Evolutionary conservation across 2,888 invertebrate species (phyloP), one percentile per base, ranked within the genome.

Genomic region (Eupithecia vulgata): DNA sequence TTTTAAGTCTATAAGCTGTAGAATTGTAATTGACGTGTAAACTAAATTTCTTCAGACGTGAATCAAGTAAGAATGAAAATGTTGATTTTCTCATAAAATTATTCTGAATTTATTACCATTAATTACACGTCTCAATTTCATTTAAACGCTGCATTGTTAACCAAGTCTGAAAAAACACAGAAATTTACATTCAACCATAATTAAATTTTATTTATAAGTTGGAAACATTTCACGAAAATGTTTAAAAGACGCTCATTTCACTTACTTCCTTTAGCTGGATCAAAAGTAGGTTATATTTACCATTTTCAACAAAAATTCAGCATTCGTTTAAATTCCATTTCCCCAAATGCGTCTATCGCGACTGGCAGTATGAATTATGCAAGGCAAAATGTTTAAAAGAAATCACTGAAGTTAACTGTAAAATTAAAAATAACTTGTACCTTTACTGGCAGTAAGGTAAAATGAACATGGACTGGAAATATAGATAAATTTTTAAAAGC

Each of bases 341-440:
- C 67, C 75, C 70, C 40, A 67, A 74, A 71, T 59, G 69, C 75
- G 65, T 67, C 72, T 72, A 75, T 75, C 75, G 75, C 72, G 62
- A 67, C 69, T 59, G 65, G 70, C 70, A 68, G 61, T 52, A 72
- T 80, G 62, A 77, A 81, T 78, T 68, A 73, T 73, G 73, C 71
- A 76, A 42, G 48, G 61, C 74, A 40, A 70, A 40, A 40, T 70
- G 75, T 75, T 76, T 71, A 68, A 71, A 69, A 74, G 73, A 73
- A 71, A 64, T 72, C 42, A 65, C 59, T 57, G 21, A 57, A 25
- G 25, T 57, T 57, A 25, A 25, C 57, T 57, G 57, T 2, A 57
- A 25, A 57, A 25, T 25, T 57, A 13, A 57, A 48, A 57, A 25
- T 12, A 13, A 21, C 52, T 45, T 5, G 15, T 7, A 17, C 30